A percentile compares a stretch with the other conserved stretches of the same genome.
These are phyloP conservation scores for Neuroscelio doddi DNA, from an alignment of 2,888 invertebrate genomes.

Conservation along the genomic window DNA sequence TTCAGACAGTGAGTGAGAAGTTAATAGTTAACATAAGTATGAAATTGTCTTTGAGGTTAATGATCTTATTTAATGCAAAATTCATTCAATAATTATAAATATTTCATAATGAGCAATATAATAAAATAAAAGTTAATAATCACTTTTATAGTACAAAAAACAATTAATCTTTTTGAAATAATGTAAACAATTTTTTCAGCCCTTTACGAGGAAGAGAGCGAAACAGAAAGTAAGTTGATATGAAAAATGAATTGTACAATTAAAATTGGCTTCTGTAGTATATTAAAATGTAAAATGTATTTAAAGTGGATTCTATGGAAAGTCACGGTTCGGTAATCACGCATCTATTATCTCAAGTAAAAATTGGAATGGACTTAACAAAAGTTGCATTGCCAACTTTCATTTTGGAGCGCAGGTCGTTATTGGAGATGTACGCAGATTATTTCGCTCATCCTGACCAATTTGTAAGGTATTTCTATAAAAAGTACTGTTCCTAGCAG, in stretches of 20 bases:
- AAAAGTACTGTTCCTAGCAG: too few relatives aligned
- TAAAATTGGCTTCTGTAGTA: not conserved
- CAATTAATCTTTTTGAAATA: too few relatives aligned
- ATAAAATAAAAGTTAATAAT: too few relatives aligned
- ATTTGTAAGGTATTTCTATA: constrained; percentile 82
- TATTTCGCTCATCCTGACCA: constrained; percentile 99
- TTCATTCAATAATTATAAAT: too few relatives aligned
- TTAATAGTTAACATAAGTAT: too few relatives aligned
- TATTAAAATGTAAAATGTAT: constrained; percentile 1
- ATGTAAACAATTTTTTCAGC: constrained; percentile 75
- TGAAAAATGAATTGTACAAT: constrained; percentile 11
- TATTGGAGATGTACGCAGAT: constrained; percentile 99
- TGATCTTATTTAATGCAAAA: too few relatives aligned
- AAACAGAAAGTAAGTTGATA: constrained; percentile 79
- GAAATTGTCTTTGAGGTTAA: not conserved
- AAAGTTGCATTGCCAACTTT: constrained; percentile 99
- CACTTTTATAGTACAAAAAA: too few relatives aligned
- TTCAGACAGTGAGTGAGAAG: too few relatives aligned
- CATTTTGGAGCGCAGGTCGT: constrained; percentile 95
- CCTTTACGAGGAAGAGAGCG: constrained; percentile 91
- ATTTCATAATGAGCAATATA: too few relatives aligned
- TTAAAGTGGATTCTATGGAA: constrained; percentile 88
- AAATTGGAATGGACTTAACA: constrained; percentile 99
- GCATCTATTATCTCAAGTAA: constrained; percentile 96
- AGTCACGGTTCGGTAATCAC: constrained; percentile 97